Evolutionary conservation across 2,797 vertebrate species (phyloP).

Genomic region (Paramormyrops hopkinsi): DNA sequence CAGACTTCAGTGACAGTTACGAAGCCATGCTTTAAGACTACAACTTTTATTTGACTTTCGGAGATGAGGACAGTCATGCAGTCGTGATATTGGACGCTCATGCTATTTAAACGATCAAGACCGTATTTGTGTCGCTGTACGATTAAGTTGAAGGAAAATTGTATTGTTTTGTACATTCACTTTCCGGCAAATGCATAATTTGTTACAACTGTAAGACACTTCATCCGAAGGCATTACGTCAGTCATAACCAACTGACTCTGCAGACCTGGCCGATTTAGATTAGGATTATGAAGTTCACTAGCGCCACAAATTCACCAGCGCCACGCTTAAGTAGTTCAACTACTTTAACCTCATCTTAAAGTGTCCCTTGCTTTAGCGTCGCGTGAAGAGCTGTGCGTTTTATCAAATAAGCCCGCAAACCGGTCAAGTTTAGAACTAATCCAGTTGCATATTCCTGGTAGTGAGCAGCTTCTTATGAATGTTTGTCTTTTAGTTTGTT

Average conservation of each 20-base stretch:
- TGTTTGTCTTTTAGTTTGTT: background rate
- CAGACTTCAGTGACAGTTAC: background rate
- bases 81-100: background rate
- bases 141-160: background rate
- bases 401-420: background rate
- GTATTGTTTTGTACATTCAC: background rate
- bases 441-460: background rate
- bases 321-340: background rate
- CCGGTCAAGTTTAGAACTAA: background rate
- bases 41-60: background rate
- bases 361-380: background rate
- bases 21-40: background rate
- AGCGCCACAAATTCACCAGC: background rate
- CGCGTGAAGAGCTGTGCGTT: background rate
- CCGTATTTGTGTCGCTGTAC: background rate
- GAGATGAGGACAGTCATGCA: background rate
- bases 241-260: background rate
- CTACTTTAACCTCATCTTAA: background rate
- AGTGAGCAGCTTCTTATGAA: background rate
- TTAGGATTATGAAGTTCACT: background rate
- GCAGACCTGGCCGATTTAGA: background rate
- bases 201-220: background rate
- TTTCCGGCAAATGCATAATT: background rate
- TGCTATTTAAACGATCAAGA: background rate
- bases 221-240: background rate